These are phyloP conservation scores for Dicyrtomina minuta DNA, from an alignment of 2,888 invertebrate genomes.

Conservation along the genomic window DNA sequence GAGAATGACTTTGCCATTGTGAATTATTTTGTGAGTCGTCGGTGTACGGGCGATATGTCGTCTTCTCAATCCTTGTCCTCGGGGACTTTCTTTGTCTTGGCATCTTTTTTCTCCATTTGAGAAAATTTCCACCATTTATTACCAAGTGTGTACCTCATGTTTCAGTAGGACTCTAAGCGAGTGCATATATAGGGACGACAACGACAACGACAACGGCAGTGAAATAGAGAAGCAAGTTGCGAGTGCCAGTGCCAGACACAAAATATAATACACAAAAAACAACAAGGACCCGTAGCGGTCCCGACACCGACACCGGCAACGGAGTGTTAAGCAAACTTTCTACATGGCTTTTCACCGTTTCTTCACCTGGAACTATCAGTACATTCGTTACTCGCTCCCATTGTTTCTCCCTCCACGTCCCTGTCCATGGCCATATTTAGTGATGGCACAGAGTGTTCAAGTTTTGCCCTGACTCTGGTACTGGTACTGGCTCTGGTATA, in stretches of 20 bases:
- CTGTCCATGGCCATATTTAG: not conserved
- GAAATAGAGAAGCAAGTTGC: too few species aligned
- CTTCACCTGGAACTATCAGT: not conserved
- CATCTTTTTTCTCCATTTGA: slow-evolving; percentile 27
- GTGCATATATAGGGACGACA: not conserved
- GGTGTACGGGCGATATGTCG: slow-evolving; percentile 14
- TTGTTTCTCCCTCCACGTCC: not conserved
- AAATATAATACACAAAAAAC: too few species aligned
- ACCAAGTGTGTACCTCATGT: not conserved
- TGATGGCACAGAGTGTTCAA: not conserved
- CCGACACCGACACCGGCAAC: too few species aligned
- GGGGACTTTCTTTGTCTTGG: slow-evolving; percentile 24
- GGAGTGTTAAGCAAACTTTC: too few species aligned
- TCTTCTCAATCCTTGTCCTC: slow-evolving; percentile 18
- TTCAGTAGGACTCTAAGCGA: not conserved
- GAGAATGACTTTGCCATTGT: not conserved
- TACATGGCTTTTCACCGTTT: not conserved
- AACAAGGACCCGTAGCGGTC: too few species aligned
- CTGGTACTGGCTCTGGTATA: too few species aligned
- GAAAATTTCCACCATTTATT: slow-evolving; percentile 30
- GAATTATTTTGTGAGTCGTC: slow-evolving; percentile 8
- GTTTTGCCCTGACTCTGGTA: too few species aligned
- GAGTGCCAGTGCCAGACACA: too few species aligned
- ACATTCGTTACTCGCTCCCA: not conserved
- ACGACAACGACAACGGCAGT: too few species aligned